Evolutionary conservation across 2,797 vertebrate genomes (phyloP), one percentile per base, ranked within the genome.

Genomic region (Naso thynnoides): DNA sequence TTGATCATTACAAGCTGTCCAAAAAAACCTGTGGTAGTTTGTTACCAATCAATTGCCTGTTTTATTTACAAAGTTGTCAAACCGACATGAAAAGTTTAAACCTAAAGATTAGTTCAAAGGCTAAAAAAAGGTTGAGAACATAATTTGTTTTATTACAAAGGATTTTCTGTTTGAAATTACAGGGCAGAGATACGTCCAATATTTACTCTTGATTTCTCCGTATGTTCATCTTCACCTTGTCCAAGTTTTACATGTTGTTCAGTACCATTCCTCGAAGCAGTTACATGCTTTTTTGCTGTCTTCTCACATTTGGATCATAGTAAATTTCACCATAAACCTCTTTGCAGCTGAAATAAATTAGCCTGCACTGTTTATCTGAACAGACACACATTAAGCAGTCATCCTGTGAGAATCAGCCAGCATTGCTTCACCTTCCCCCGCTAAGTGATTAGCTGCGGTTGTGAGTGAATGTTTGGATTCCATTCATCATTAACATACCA

Each of bases 401-500:
- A 67, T 42, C 27, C 75, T n/a, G 54, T 11, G 54, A 78, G 78
- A 70, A 78, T 68, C 55, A 16, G 31, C 50, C 62, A 41, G 42
- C 53, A 26, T 2, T 26, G 26, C 54, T 72, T 54, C 29, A 29
- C 23, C 42, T 31, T 23, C 27, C 33, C 11, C 14, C 14, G 66
- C n/a, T 3, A 6, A 77, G 59, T 8, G 66, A 82, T 82, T 64
- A 66, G 70, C 68, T 71, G 66, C 19, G 18, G 62, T 60, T 39
- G 31, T 33, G 71, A 58, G 53, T 33, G 38, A 67, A 70, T 59
- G 68, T 81, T 73, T 41, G 67, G 61, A 76, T 79, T 81, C 62
- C 73, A 54, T 86, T 83, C 65, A 58, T 69, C 70, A 60, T 83
- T 62, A 84, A 60, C 81, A 86, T 63, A 63, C 49, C 76, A 50